Evolutionary conservation across 2,888 invertebrate genomes (phyloP).

Genomic region (Apotomis turbidana): DNA sequence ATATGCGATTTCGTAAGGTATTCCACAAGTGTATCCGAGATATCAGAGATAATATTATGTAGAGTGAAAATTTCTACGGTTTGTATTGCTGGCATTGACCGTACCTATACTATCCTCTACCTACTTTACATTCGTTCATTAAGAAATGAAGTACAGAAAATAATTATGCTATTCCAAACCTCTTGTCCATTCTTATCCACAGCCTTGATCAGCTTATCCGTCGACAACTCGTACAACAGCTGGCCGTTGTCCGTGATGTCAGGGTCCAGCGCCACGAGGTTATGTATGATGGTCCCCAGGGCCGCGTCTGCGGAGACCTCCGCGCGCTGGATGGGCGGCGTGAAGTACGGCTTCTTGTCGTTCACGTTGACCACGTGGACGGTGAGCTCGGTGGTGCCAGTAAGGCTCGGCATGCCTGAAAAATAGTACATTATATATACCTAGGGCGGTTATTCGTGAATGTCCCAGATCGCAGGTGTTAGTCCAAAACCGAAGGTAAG

Average conservation of each 20-base stretch:
- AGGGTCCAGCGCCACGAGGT: slow-evolving; percentile 90
- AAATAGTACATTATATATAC: too few species aligned
- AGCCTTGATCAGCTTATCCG: slow-evolving; percentile 89
- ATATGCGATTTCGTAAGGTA: too few species aligned
- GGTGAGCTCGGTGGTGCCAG: slow-evolving; percentile 91
- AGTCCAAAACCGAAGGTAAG: too few species aligned
- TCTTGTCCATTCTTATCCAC: slow-evolving; percentile 93
- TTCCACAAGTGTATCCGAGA: too few species aligned
- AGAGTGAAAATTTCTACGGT: too few species aligned
- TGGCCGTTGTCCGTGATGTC: slow-evolving; percentile 89
- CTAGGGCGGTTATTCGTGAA: too few species aligned
- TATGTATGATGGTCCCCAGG: slow-evolving; percentile 88
- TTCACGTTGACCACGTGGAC: slow-evolving; percentile 93
- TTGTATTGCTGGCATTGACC: too few species aligned
- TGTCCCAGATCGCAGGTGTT: too few species aligned
- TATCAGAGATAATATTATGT: too few species aligned
- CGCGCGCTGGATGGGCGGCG: slow-evolving; percentile 90
- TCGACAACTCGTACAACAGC: slow-evolving; percentile 85
- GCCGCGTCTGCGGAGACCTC: slow-evolving; percentile 92
- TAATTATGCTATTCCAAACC: slow-evolving; percentile 60
- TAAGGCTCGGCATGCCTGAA: slow-evolving; percentile 89
- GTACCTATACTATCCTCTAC: too few species aligned
- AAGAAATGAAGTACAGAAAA: too few species aligned
- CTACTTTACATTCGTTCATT: too few species aligned
- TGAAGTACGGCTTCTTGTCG: slow-evolving; percentile 93